Evolutionary conservation across 2,113 vertebrate species (phyloP).

Genomic region (Channa maculata): DNA sequence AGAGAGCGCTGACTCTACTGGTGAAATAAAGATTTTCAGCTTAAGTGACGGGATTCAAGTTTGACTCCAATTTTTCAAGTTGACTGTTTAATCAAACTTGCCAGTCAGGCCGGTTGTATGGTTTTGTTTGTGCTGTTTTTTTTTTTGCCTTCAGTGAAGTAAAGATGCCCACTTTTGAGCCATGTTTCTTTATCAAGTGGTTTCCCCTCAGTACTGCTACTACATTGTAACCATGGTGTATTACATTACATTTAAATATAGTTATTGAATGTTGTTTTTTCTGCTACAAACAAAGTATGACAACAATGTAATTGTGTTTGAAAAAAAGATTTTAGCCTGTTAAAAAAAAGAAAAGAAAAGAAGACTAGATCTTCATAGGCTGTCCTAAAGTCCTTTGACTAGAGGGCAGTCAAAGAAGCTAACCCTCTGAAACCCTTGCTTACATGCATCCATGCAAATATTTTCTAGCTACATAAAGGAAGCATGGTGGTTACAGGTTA

Average conservation of each 20-base stretch:
- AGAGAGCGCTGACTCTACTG: conserved; percentile 63
- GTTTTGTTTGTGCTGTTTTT: conserved; percentile 78
- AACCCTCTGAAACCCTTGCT: conserved; percentile 54
- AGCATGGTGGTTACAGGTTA: conserved; percentile 56
- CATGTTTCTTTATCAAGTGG: conserved; percentile 81
- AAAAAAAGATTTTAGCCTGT: conserved; percentile 69
- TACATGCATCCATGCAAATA: conserved; percentile 25
- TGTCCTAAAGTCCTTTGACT: conserved; percentile 64
- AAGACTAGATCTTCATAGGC: conserved; percentile 56
- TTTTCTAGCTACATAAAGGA: conserved; percentile 27
- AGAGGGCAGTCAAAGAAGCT: conserved; percentile 70
- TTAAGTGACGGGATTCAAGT: conserved; percentile 40
- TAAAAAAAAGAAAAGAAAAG: conserved; percentile 66
- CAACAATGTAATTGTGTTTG: conserved; percentile 78
- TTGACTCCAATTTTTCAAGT: conserved; percentile 34
- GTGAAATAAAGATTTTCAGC: conserved; percentile 55
- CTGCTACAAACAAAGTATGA: conserved; percentile 74
- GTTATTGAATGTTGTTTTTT: conserved; percentile 79
- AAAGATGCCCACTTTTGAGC: conserved; percentile 83
- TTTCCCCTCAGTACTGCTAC: conserved; percentile 73
- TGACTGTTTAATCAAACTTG: conserved; percentile 38
- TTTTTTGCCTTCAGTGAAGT: conserved; percentile 84
- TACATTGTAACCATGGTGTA: conserved; percentile 77
- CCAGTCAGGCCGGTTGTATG: conserved; percentile 65
- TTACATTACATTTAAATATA: conserved; percentile 80